Evolutionary conservation across 2,113 vertebrate species (phyloP).

Genomic region (Ariopsis seemanni): DNA sequence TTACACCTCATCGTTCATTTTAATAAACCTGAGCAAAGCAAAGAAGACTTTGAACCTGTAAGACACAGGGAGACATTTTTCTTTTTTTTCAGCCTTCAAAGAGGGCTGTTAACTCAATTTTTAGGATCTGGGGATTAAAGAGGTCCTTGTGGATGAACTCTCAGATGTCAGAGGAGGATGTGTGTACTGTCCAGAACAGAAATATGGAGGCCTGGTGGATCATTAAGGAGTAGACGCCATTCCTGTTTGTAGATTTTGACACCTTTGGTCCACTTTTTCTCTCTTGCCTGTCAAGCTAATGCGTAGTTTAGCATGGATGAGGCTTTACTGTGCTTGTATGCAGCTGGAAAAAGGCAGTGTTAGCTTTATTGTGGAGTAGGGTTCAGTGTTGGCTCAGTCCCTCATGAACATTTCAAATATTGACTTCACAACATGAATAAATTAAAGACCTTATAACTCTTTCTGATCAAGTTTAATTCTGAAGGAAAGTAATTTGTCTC

Average conservation of each 20-base stretch:
- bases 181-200: neutral
- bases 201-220: conserved; percentile 25
- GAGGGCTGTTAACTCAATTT: conserved; percentile 9
- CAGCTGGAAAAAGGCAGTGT: neutral
- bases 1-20: neutral
- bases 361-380: neutral
- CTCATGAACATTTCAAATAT: conserved; percentile 2
- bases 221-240: conserved; percentile 34
- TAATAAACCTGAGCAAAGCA: conserved; percentile 11
- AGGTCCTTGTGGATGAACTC: conserved; percentile 9
- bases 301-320: conserved; percentile 32
- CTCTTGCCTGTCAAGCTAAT: neutral
- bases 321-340: neutral
- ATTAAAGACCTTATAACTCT: neutral
- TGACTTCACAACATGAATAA: conserved; percentile 4
- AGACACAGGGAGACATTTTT: neutral
- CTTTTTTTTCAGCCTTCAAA: conserved; percentile 7
- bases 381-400: neutral
- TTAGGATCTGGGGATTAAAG: conserved; percentile 36
- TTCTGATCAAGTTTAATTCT: neutral
- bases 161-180: neutral
- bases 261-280: conserved; percentile 32
- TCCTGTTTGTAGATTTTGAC: conserved; percentile 33
- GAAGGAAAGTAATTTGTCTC: neutral
- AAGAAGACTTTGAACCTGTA: conserved; percentile 20